phyloP scores from a whole-genome alignment of 2,888 invertebrate species.

The Xestia c-nigrum region DNA sequence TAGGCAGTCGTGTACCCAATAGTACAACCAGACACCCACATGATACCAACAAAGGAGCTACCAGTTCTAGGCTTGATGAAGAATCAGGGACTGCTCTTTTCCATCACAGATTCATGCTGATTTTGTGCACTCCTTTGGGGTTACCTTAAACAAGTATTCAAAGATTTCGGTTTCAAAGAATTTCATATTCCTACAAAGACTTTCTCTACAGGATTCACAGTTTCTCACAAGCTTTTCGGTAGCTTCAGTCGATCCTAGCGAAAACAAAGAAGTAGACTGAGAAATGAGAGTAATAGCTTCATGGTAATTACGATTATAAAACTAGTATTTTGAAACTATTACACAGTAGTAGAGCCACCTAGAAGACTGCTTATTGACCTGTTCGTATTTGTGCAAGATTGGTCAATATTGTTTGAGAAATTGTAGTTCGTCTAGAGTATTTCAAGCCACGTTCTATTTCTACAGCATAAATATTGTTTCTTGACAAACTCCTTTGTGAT shows the following conservation, averaged over 20 bases:
- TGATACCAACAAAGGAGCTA: neutral
- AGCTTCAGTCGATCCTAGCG: neutral
- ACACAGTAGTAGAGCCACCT: neutral
- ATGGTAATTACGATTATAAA: no score
- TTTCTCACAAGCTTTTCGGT: neutral
- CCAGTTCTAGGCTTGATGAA: neutral
- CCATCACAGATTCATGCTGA: neutral
- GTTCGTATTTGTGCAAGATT: neutral
- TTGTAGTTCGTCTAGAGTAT: neutral
- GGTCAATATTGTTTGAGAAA: neutral
- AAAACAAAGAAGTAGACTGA: neutral
- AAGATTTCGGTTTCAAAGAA: neutral
- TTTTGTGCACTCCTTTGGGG: neutral
- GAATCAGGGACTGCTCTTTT: neutral
- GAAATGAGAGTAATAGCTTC: no score
- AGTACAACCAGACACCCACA: neutral
- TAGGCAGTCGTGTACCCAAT: neutral
- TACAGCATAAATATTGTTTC: neutral
- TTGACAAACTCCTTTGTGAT: neutral
- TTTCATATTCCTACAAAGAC: neutral
- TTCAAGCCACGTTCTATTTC: neutral
- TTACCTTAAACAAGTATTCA: no score
- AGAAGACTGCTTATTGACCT: neutral
- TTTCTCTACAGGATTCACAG: neutral
- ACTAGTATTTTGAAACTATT: no score